Base-by-base conservation (phyloP, 2,113 vertebrate genomes). In the Corydoras sp. region DNA sequence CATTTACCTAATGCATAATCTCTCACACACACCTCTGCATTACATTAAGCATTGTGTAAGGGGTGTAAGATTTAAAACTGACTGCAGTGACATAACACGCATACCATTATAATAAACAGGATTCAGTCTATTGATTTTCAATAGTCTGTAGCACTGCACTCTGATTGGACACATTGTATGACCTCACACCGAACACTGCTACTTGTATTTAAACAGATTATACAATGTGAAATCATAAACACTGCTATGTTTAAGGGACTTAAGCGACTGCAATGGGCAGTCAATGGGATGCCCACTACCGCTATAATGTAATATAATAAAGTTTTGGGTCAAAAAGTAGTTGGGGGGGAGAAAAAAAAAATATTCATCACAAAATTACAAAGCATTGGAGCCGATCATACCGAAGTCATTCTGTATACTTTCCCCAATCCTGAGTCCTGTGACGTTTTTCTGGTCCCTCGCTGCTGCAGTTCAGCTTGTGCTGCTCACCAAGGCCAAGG, bases 401-500 rank as follows among this genome's bases (percentile, higher is more conserved):
- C 95, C 97, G 93, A 95, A 94, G 95, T 92, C 96, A 96, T 92
- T 92, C 90, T 92, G 95, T 96, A 99, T 99, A 99, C 96, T 99
- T 96, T 97, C 97, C 77, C 96, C 95, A 98, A 97, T 99, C 94
- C 94, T 69, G 56, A 69, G 95, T 96, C 94, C 95, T 93, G 96
- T 95, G 95, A 94, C 92, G 96, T 92, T 94, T 99, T 99, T 93
- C 94, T 91, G 94, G 94, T 99, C 95, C 97, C 96, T 95, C 96
- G 95, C 95, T 95, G 97, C 95, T 91, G 94, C 94, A 93, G 95
- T 95, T 99, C 96, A 97, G 94, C 96, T 95, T 96, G 95, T 97
- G 94, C 93, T 97, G 96, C 93, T 98, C 96, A 99, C 95, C 97
- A 95, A 95, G 97, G 97, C 97, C 95, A 99, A 96, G 93, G 97